Base-by-base conservation (phyloP, 2,888 invertebrate genomes). In the Cremastinae sp. region DNA sequence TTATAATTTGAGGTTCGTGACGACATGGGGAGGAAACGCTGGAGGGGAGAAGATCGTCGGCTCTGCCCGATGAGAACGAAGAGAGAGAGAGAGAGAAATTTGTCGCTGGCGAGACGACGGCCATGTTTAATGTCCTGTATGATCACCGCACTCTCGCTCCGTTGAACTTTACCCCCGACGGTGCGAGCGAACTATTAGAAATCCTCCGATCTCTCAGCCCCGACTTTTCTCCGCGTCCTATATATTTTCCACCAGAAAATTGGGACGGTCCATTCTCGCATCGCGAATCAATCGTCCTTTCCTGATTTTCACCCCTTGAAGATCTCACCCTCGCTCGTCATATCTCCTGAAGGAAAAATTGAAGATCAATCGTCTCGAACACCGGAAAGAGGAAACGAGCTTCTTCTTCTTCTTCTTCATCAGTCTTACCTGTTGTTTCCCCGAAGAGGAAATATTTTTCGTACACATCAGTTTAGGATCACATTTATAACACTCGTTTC, bases 91-190 rank as follows among this genome's bases (percentile, higher is more conserved):
- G 66, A 43, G 61, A 53, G 53, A 77, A 65, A 69, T 69, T 71
- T 59, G 62, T 66, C 65, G 56, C n/a, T 70, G 77, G 74, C 76
- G 73, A 74, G 78, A 79, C 87, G 88, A 85, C 85, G 83, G 83
- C 83, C 80, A 61, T 88, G 89, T 81, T 89, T 88, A 89, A 89
- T 89, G 89, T 89, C 85, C 88, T 87, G 89, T 89, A 78, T 89
- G 89, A 89, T 89, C 89, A 89, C 87, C 84, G 85, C 77, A 83
- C 84, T 87, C 88, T 79, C 81, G 85, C 89, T 87, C 83, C 83
- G 87, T 65, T 88, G 88, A 87, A 85, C 86, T 86, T 85, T 84
- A 87, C 86, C 86, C 85, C 86, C 81, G 51, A n/a, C 58, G 45
- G 51, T 22, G 55, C 47, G 55, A 64, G 64, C 59, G 45, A 55